phyloP scores from a whole-genome alignment of 2,888 invertebrate genomes.

The Hypselothyrea guttata region DNA sequence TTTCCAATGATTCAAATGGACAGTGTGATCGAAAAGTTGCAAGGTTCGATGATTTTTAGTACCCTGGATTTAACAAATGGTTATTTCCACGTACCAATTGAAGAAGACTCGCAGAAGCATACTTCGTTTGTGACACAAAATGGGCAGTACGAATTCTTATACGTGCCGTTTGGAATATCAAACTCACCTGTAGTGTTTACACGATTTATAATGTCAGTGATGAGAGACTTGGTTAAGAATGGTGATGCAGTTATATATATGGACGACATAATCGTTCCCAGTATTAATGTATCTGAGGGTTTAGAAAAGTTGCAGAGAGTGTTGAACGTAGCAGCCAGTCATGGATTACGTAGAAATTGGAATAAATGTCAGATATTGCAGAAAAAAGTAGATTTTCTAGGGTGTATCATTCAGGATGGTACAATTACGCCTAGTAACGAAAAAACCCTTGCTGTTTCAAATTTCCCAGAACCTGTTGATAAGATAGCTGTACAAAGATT shows the following conservation, averaged over 20 bases:
- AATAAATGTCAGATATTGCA: conserved; percentile 7
- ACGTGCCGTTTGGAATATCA: conserved; percentile 6
- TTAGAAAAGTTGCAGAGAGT: not conserved
- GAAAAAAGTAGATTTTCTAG: not conserved
- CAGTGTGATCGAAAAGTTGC: conserved; percentile 3
- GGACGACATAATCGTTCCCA: not conserved
- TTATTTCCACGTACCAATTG: conserved; percentile 5
- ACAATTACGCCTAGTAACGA: conserved; percentile 1
- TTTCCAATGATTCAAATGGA: conserved; percentile 7
- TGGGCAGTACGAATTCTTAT: conserved; percentile 7
- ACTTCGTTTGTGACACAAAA: conserved; percentile 6
- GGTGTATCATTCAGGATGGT: conserved; percentile 1
- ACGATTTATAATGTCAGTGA: conserved; percentile 6
- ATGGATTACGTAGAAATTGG: conserved; percentile 8
- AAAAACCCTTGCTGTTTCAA: not conserved
- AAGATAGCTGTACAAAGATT: conserved; percentile 7
- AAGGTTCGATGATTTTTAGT: not conserved
- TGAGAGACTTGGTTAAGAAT: conserved; percentile 3
- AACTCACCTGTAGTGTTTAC: conserved; percentile 14
- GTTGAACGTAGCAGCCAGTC: not conserved
- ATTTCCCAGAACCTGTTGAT: conserved; percentile 2
- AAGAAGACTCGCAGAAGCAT: not conserved
- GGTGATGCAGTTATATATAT: conserved; percentile 12
- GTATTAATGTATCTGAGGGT: conserved; percentile 1
- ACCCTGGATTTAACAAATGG: conserved; percentile 6